These are phyloP conservation scores for Acanthosoma haemorrhoidale DNA, from an alignment of 2,888 invertebrate species.

Conservation along the genomic window DNA sequence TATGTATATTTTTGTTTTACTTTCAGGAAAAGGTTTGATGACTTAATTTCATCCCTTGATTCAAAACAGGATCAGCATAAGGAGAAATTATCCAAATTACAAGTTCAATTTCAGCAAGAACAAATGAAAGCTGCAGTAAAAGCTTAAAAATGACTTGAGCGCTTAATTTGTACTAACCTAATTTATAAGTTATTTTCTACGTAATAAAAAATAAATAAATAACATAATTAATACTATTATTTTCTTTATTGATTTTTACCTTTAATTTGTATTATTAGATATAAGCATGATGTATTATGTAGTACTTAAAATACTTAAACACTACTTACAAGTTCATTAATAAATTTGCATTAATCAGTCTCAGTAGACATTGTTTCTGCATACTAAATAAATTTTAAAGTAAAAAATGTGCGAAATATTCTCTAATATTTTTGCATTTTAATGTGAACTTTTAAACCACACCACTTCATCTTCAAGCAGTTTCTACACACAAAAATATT, in stretches of 20 bases:
- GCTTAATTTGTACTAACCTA: not conserved
- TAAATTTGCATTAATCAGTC: too few relatives aligned
- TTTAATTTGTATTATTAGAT: too few relatives aligned
- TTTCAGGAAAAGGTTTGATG: constrained; percentile 67
- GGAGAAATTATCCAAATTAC: constrained; percentile 59
- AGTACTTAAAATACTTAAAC: too few relatives aligned
- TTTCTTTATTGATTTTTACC: not conserved
- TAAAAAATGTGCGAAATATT: too few relatives aligned
- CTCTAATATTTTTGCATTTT: too few relatives aligned
- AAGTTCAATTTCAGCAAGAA: constrained; percentile 59
- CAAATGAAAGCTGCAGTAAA: constrained; percentile 45
- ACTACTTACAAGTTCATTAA: too few relatives aligned
- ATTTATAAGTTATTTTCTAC: not conserved
- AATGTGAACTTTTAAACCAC: too few relatives aligned
- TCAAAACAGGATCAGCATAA: constrained; percentile 69
- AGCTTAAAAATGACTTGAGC: constrained; percentile 36
- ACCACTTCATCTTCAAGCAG: too few relatives aligned
- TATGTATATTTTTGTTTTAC: constrained; percentile 15
- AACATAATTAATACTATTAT: not conserved
- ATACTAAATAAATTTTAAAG: too few relatives aligned
- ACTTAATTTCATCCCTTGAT: constrained; percentile 62
- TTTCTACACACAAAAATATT: too few relatives aligned
- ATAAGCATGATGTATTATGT: too few relatives aligned
- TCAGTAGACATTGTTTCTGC: too few relatives aligned
- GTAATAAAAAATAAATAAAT: not conserved